phyloP scores from a whole-genome alignment of 2,113 vertebrate species.

The Panthera uncia region DNA sequence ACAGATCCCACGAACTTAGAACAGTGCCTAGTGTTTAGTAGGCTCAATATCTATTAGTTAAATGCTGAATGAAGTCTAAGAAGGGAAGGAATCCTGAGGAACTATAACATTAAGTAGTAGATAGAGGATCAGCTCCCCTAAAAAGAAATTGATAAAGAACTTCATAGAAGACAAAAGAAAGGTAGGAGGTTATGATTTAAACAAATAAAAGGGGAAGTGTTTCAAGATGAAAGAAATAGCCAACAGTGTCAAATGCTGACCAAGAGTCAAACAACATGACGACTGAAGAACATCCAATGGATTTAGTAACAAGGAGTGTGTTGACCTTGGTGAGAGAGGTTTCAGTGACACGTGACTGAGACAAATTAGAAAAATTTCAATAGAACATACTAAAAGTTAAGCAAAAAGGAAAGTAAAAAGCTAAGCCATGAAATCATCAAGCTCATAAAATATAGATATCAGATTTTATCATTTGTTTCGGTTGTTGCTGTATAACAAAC shows the following conservation, averaged over 20 bases:
- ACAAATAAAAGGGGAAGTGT: background rate
- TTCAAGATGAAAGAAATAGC: background rate
- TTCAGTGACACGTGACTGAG: background rate
- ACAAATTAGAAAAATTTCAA: background rate
- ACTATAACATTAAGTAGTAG: background rate
- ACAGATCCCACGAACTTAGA: background rate
- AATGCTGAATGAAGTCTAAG: background rate
- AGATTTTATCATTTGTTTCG: background rate
- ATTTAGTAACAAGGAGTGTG: background rate
- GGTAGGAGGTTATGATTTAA: background rate
- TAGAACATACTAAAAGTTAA: background rate
- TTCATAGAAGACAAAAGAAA: background rate
- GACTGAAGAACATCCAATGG: background rate
- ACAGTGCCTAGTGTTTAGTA: background rate
- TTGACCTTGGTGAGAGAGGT: background rate
- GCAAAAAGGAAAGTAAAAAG: background rate
- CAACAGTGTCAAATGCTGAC: background rate
- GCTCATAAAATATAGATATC: background rate
- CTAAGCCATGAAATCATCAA: background rate
- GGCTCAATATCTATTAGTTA: background rate
- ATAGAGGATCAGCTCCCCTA: background rate
- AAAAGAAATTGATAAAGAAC: background rate
- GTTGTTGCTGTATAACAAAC: background rate
- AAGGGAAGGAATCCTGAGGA: background rate
- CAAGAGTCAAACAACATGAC: background rate